Evolutionary conservation across 2,113 vertebrate species (phyloP).

Genomic region (Pholis gunnellus): DNA sequence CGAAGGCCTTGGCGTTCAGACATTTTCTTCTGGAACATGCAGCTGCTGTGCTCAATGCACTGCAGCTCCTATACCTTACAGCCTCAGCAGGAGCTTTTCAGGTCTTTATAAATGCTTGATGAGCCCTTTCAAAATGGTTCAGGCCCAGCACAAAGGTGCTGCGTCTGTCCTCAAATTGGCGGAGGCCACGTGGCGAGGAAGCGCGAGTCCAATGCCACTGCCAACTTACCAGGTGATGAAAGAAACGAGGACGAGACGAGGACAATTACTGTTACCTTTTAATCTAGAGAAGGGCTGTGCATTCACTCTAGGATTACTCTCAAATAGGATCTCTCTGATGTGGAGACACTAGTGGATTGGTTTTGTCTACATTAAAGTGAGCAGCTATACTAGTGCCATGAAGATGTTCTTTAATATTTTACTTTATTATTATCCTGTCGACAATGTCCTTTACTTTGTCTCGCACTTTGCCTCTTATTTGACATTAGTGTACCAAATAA

Average conservation of each 20-base stretch:
- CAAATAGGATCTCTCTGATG: slow-evolving; percentile 47
- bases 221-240: slow-evolving; percentile 59
- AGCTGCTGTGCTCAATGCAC: slow-evolving; percentile 22
- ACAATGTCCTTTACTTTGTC: neutral
- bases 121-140: slow-evolving; percentile 69
- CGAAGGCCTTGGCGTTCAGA: slow-evolving; percentile 39
- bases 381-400: neutral
- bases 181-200: slow-evolving; percentile 46
- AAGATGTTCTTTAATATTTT: neutral
- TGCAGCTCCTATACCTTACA: slow-evolving; percentile 52
- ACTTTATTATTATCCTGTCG: neutral
- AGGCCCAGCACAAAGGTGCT: slow-evolving; percentile 66
- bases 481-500: neutral
- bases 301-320: slow-evolving; percentile 54
- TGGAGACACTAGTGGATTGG: slow-evolving; percentile 30
- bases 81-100: slow-evolving; percentile 64
- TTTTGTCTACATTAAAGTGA: slow-evolving; percentile 25
- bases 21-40: slow-evolving; percentile 23
- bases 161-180: slow-evolving; percentile 54
- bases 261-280: slow-evolving; percentile 59
- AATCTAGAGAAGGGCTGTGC: slow-evolving; percentile 43
- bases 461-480: neutral
- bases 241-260: slow-evolving; percentile 42
- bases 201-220: slow-evolving; percentile 43
- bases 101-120: slow-evolving; percentile 77